Evolutionary conservation across 2,113 vertebrate genomes (phyloP), one percentile per base, ranked within the genome.

Genomic region (Saimiri boliviensis): DNA sequence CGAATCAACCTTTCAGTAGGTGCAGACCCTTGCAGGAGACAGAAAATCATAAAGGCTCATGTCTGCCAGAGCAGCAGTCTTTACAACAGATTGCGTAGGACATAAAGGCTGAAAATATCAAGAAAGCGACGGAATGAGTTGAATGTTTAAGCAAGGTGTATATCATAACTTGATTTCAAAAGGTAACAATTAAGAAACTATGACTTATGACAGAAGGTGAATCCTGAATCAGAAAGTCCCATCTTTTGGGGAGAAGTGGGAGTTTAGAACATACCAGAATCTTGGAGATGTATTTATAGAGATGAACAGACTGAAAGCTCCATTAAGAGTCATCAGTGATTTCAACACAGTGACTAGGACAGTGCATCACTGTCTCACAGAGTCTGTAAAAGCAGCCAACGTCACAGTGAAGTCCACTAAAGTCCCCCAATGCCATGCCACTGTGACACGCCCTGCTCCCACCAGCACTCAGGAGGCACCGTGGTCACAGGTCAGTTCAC

Each of bases 161-260:
- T 23, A 83, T 40, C 23, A 88, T 66, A 58, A 85, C 30, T 60
- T 77, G 86, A 91, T 82, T 86, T 93, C n/a, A 35, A 96, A n/a
- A 91, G 91, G n/a, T 23, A 71, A 4, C 10, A 37, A 54, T 49
- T 45, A 40, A 79, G n/a, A 25, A 47, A 89, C 85, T 27, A 1
- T 81, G 56, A 58, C 58, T 40, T 70, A n/a, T 23, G 1, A 52
- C 42, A 73, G 60, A 89, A 47, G 12, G 49, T 27, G 37, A 77
- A 25, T 81, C 25, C 20, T 66, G 52, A 80, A 60, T 54, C 25
- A 89, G 23, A 88, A 95, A 84, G 10, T 45, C n/a, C 8, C 6
- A 60, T 20, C 8, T 40, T 45, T 73, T 7, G 7, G 3, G 84
- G 12, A 40, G 23, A 42, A 45, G 32, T 14, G 5, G 6, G 21